phyloP scores from a whole-genome alignment of 2,888 invertebrate species.

The Coleophora flavipennella region DNA sequence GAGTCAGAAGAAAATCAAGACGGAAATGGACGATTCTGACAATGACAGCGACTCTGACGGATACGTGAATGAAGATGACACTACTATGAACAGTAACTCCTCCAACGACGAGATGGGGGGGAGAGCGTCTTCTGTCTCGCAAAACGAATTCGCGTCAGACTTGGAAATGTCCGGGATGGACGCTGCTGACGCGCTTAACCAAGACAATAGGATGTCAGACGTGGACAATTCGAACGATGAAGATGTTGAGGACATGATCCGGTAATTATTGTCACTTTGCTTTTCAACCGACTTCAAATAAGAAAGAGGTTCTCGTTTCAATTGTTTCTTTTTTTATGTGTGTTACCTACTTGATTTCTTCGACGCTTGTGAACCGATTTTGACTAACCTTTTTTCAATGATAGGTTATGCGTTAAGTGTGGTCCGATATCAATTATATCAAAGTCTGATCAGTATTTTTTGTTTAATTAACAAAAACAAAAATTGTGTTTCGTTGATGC shows the following conservation, averaged over 20 bases:
- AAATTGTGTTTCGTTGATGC: too few relatives aligned
- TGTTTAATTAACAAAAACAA: too few relatives aligned
- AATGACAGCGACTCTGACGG: slow-evolving; percentile 64
- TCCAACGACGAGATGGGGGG: slow-evolving; percentile 58
- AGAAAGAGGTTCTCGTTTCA: too few relatives aligned
- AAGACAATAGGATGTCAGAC: slow-evolving; percentile 66
- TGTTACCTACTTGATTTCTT: too few relatives aligned
- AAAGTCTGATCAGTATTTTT: too few relatives aligned
- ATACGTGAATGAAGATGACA: slow-evolving; percentile 60
- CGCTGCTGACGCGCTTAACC: slow-evolving; percentile 68
- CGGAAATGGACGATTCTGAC: slow-evolving; percentile 76
- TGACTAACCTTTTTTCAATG: too few relatives aligned
- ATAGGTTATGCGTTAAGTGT: too few relatives aligned
- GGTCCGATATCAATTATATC: too few relatives aligned
- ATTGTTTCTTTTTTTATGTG: too few relatives aligned
- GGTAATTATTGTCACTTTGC: slow-evolving; percentile 33
- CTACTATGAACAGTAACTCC: slow-evolving; percentile 58
- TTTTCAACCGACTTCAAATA: too few relatives aligned
- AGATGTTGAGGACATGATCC: slow-evolving; percentile 75
- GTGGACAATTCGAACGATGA: slow-evolving; percentile 75
- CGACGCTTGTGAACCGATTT: too few relatives aligned
- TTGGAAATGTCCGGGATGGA: slow-evolving; percentile 77
- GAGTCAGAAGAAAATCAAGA: slow-evolving; percentile 74
- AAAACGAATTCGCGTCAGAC: slow-evolving; percentile 74
- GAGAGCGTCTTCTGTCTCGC: slow-evolving; percentile 56